Evolutionary conservation across 2,797 vertebrate genomes (phyloP).

Genomic region (Semotilus atromaculatus): DNA sequence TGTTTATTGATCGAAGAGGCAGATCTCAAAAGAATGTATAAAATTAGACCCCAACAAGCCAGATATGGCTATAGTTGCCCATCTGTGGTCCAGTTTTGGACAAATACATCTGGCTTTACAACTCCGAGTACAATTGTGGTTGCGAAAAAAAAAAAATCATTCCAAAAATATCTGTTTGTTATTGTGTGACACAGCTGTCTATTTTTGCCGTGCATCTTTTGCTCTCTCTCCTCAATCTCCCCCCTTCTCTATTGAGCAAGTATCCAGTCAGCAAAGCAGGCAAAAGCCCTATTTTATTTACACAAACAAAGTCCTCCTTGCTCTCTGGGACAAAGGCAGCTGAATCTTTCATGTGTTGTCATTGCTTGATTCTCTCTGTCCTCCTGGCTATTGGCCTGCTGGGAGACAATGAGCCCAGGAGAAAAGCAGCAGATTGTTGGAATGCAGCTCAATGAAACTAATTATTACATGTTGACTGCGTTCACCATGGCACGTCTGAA

Average conservation of each 20-base stretch:
- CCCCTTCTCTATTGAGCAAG: slow-evolving; percentile 50
- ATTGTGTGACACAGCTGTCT: slow-evolving; percentile 39
- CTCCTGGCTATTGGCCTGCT: slow-evolving; percentile 99
- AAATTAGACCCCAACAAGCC: slow-evolving; percentile 6
- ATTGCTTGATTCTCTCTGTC: slow-evolving; percentile 99
- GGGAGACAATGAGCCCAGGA: slow-evolving; percentile 95
- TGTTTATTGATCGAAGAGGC: slow-evolving; percentile 64
- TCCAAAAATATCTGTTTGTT: slow-evolving; percentile 26
- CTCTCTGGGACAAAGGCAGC: slow-evolving; percentile 99
- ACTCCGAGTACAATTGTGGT: neutral
- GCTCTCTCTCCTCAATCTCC: slow-evolving; percentile 28
- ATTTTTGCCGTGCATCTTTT: slow-evolving; percentile 50
- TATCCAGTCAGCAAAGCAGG: slow-evolving; percentile 76
- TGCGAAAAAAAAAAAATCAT: neutral
- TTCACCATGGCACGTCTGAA: slow-evolving; percentile 99
- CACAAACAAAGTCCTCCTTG: slow-evolving; percentile 99
- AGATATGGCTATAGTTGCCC: neutral
- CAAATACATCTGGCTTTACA: slow-evolving; percentile 23
- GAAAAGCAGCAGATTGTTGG: slow-evolving; percentile 99
- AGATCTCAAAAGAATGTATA: slow-evolving; percentile 56
- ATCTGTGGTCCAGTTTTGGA: slow-evolving; percentile 17
- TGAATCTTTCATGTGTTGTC: slow-evolving; percentile 99
- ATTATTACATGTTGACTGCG: slow-evolving; percentile 99
- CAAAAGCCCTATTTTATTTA: slow-evolving; percentile 99
- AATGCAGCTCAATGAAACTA: slow-evolving; percentile 99